phyloP scores from a whole-genome alignment of 2,888 invertebrate genomes.

The Pterobdella sp. region DNA sequence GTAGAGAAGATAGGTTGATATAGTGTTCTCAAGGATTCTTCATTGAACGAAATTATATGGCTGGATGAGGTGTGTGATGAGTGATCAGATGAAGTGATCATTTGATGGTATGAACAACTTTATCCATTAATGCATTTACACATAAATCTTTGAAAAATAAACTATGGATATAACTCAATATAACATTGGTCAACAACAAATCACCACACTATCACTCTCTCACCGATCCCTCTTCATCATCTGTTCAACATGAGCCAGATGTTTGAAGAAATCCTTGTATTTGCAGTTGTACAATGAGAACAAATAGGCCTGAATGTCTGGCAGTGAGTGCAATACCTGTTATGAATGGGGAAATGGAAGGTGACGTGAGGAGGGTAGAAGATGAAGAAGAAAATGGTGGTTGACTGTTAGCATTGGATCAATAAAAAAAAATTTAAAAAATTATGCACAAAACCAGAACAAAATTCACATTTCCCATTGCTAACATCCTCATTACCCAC shows the following conservation, averaged over 20 bases:
- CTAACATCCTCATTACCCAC: neutral
- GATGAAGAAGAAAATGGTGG: neutral
- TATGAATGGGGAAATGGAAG: neutral
- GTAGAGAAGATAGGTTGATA: neutral
- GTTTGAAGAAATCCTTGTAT: conserved; percentile 82
- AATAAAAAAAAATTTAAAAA: neutral
- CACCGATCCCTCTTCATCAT: conserved; percentile 20
- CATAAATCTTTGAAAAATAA: neutral
- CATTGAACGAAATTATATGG: neutral
- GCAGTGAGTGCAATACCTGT: conserved; percentile 61
- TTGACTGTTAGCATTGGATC: neutral
- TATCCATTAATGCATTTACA: neutral
- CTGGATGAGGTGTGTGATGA: neutral
- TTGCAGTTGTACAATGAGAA: conserved; percentile 82
- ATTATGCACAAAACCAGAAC: neutral
- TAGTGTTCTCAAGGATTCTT: neutral
- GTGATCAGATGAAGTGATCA: too few species aligned
- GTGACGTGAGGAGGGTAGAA: neutral
- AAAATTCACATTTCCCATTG: neutral
- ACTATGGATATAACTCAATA: neutral
- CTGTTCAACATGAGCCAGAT: conserved; percentile 53
- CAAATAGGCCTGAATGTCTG: conserved; percentile 63
- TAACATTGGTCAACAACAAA: neutral
- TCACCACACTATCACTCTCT: neutral
- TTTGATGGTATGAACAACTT: too few species aligned